A percentile compares a stretch with the other conserved stretches of the same genome.
Conservation (phyloP, 1,140 invertebrate genomes). For the Bombus vancouverensis region DNA sequence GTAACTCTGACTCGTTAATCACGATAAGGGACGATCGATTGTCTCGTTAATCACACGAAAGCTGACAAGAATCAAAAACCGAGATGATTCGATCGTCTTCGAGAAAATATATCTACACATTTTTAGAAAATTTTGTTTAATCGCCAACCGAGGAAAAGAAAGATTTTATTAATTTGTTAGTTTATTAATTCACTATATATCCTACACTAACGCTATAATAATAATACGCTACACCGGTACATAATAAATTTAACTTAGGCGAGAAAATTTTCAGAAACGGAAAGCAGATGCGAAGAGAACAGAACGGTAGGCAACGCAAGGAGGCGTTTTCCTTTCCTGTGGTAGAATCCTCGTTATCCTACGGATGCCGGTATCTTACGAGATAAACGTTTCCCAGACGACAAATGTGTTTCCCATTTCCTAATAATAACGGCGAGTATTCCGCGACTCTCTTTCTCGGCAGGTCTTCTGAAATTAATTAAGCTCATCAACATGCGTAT, state of each 20-base stretch:
- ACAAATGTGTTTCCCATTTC: background rate
- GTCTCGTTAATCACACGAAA: background rate
- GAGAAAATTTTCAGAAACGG: background rate
- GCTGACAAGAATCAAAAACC: background rate
- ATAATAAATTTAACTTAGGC: too few relatives aligned
- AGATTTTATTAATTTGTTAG: background rate
- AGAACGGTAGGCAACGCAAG: background rate
- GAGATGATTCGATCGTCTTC: too few relatives aligned
- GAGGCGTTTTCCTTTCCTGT: slow-evolving; percentile 46
- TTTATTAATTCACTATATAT: too few relatives aligned
- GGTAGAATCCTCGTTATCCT: slow-evolving; percentile 60
- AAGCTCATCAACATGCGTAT: slow-evolving; percentile 50
- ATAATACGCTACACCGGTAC: too few relatives aligned
- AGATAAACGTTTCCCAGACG: slow-evolving; percentile 50
- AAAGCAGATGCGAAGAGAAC: background rate
- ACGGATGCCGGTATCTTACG: slow-evolving; percentile 64
- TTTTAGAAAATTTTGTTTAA: background rate
- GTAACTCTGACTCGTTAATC: background rate
- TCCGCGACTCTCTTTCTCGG: slow-evolving; percentile 23
- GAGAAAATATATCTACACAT: background rate
- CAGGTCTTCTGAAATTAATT: slow-evolving; percentile 54
- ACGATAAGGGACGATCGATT: too few relatives aligned
- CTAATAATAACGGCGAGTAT: background rate
- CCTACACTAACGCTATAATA: too few relatives aligned
- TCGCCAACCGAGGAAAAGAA: background rate